A percentile compares a stretch with the other conserved stretches of the same genome.
Conservation (phyloP, 2,797 vertebrate genomes). For the Linurgus olivaceus region DNA sequence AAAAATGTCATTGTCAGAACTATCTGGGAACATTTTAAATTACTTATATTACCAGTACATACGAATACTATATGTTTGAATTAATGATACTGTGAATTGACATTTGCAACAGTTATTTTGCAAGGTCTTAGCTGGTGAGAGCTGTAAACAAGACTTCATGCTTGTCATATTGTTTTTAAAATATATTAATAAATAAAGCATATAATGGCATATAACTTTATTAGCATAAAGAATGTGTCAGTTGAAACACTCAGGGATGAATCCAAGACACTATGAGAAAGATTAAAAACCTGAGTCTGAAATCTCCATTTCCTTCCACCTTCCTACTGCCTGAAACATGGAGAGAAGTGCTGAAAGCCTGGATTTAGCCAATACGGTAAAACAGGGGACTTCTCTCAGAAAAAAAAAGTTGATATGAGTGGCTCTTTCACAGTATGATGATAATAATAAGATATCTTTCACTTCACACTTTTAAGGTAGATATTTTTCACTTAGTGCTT, state of each 20-base stretch:
- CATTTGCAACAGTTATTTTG: background rate
- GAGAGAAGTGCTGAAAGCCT: background rate
- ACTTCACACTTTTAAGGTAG: background rate
- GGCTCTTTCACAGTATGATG: background rate
- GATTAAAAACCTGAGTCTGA: background rate
- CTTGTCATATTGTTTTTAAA: background rate
- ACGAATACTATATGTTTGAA: background rate
- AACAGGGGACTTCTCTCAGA: background rate
- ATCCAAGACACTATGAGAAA: background rate
- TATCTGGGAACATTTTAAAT: background rate
- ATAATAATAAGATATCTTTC: background rate
- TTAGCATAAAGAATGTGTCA: background rate
- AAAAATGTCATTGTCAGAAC: background rate
- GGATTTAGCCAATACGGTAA: background rate
- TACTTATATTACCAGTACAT: background rate
- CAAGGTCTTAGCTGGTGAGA: background rate
- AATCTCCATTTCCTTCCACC: background rate
- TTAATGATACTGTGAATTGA: background rate
- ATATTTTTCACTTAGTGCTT: background rate
- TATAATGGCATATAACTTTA: background rate
- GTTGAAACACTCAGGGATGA: background rate
- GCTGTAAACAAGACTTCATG: background rate
- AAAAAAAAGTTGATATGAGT: background rate
- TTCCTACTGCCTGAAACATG: background rate
- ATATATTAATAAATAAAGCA: background rate